A percentile compares a stretch with the other conserved stretches of the same genome.
These are phyloP conservation scores for Phrixothrix hirtus DNA, from an alignment of 2,888 invertebrate genomes.

Conservation along the genomic window DNA sequence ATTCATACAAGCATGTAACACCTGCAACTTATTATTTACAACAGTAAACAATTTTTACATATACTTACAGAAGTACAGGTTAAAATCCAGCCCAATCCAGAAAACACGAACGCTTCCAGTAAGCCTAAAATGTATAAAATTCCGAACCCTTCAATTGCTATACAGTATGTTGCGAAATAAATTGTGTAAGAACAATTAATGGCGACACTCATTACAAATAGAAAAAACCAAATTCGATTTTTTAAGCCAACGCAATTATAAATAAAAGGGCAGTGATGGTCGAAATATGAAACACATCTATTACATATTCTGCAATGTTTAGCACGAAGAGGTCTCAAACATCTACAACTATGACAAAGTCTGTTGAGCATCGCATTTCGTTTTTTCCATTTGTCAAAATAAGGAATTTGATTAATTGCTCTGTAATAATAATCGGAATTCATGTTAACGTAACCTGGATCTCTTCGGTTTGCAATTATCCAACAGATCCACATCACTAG, in stretches of 20 bases:
- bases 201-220: conserved; percentile 85
- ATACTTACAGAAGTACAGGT: conserved; percentile 82
- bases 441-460: conserved; percentile 87
- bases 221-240: conserved; percentile 92
- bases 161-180: conserved; percentile 84
- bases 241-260: conserved; percentile 92
- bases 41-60: background rate
- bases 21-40: conserved; percentile 58
- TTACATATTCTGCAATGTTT: conserved; percentile 93
- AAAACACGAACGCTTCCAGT: conserved; percentile 81
- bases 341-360: conserved; percentile 87
- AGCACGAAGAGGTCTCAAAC: conserved; percentile 82
- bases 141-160: conserved; percentile 83
- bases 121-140: conserved; percentile 82
- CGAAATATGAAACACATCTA: conserved; percentile 77
- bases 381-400: conserved; percentile 91
- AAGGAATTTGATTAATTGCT: conserved; percentile 89
- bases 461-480: conserved; percentile 84
- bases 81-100: conserved; percentile 83
- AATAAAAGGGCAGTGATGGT: conserved; percentile 95
- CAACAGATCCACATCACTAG: conserved; percentile 92
- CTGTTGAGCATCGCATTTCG: conserved; percentile 78
- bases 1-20: conserved; percentile 90
- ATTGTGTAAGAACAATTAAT: conserved; percentile 86
- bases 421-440: conserved; percentile 89